Evolutionary conservation across 1,140 invertebrate species (phyloP).

Genomic region (Tetraneura akinire): DNA sequence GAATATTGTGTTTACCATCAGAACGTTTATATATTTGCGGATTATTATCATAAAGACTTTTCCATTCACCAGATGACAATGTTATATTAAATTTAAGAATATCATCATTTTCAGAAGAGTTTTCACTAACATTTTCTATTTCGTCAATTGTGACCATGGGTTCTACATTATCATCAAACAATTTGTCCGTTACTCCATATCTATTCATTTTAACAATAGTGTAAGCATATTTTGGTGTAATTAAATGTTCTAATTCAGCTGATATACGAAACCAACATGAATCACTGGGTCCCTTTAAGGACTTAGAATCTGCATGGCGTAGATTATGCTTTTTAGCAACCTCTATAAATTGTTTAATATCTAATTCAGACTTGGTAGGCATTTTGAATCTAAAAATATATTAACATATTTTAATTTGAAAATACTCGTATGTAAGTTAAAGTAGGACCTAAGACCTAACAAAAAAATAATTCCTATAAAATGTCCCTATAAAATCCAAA

Average conservation of each 20-base stretch:
- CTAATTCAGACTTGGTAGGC: background rate
- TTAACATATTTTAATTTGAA: too few relatives aligned
- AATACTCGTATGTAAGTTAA: too few relatives aligned
- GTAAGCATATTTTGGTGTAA: background rate
- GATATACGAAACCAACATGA: background rate
- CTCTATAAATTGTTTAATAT: background rate
- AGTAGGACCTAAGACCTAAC: too few relatives aligned
- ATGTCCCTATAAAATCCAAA: too few relatives aligned
- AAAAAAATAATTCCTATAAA: too few relatives aligned
- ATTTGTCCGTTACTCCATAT: background rate
- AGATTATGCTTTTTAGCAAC: background rate
- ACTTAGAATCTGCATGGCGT: background rate
- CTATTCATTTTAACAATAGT: background rate
- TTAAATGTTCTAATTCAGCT: background rate
- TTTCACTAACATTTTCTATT: background rate
- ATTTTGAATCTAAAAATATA: background rate
- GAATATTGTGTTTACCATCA: background rate
- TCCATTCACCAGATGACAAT: background rate
- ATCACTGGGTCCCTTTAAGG: background rate
- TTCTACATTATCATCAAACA: background rate
- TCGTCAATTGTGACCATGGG: too few relatives aligned
- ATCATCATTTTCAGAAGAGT: background rate
- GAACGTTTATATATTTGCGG: background rate
- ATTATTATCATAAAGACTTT: background rate
- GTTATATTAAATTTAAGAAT: conserved; percentile 9